Base-by-base conservation (phyloP, 2,797 vertebrate genomes). In the Karalla daura region DNA sequence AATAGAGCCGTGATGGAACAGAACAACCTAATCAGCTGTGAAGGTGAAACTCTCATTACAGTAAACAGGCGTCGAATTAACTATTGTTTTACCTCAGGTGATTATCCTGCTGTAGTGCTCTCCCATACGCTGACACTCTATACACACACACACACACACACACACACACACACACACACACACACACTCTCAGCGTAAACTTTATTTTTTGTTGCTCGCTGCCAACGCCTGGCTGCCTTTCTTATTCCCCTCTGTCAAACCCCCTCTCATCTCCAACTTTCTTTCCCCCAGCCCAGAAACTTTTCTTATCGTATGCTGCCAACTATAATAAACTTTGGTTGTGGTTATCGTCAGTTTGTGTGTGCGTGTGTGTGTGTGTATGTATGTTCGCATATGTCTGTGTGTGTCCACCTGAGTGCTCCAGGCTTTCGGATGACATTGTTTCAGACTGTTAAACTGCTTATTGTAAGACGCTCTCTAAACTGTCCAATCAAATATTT, bases 1-100 rank as follows among this genome's bases (percentile, higher is more conserved):
- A 44, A 62, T 37, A 17, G 33, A 43, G 37, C 30, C 33, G 50
- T 12, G 18, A 5, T 49, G 12, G 2, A 14, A 46, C 59, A 28
- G 68, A 36, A 60, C 62, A 43, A 49, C 35, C 14, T 55, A 65
- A 80, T 81, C 70, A 78, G 53, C 50, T 66, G 50, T 81, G 67
- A 80, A 83, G 76, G 68, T 79, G 37, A 74, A 74, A 66, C 51
- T 40, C 14, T 40, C 27, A 32, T 21, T 14, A n/a, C n/a, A n/a
- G n/a, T n/a, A 10, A 63, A 47, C 21, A 46, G 24, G 37, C 10
- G 24, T 7, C 32, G n/a, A 39, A 40, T 50, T 49, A 28, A 25
- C 10, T 41, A 33, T 27, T 33, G 4, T 39, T 52, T 65, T 36
- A 24, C 27, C 30, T 17, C n/a, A 28, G 43, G 28, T 32, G 39